Percentiles rank a stretch among this genome's conserved stretches.
phyloP scores from a whole-genome alignment of 2,888 invertebrate species.

The Tinea pellionella region DNA sequence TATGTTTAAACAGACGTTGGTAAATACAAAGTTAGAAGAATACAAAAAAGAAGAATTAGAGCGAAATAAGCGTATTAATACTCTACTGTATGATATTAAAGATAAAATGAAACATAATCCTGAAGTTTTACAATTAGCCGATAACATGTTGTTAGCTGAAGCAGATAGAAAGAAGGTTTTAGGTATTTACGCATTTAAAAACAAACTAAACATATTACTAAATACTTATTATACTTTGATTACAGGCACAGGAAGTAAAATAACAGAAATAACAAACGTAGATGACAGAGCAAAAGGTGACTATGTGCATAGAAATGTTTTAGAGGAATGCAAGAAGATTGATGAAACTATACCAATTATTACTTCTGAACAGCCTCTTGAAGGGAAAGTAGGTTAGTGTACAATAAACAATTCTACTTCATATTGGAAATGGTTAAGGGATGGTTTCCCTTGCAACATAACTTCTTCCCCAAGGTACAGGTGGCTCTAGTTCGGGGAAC shows the following conservation, averaged over 20 bases:
- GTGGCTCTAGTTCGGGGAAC: no score
- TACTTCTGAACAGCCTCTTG: slow-evolving; percentile 17
- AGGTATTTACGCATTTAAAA: slow-evolving; percentile 12
- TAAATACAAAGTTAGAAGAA: slow-evolving; percentile 28
- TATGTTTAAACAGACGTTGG: slow-evolving; percentile 21
- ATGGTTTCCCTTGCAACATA: no score
- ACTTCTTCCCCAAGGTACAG: no score
- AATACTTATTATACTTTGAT: no score
- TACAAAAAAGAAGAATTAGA: slow-evolving; percentile 34
- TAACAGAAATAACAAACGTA: slow-evolving; percentile 22
- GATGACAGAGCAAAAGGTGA: slow-evolving; percentile 44
- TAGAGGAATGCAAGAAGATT: slow-evolving; percentile 16
- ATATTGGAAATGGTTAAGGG: no score
- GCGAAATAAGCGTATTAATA: slow-evolving; percentile 41
- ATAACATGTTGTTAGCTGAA: slow-evolving; percentile 45
- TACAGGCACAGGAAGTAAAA: slow-evolving; percentile 17
- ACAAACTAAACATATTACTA: no score
- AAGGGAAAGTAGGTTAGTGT: slow-evolving; percentile 19
- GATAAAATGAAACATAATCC: slow-evolving; percentile 58
- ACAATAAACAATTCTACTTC: no score
- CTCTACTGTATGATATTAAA: slow-evolving; percentile 48
- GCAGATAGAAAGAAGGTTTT: slow-evolving; percentile 31
- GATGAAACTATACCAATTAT: slow-evolving; percentile 13
- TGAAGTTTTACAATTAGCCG: slow-evolving; percentile 47
- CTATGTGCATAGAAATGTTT: slow-evolving; percentile 21